Evolutionary conservation across 1,140 invertebrate species (phyloP).

Genomic region (Papilio xuthus): DNA sequence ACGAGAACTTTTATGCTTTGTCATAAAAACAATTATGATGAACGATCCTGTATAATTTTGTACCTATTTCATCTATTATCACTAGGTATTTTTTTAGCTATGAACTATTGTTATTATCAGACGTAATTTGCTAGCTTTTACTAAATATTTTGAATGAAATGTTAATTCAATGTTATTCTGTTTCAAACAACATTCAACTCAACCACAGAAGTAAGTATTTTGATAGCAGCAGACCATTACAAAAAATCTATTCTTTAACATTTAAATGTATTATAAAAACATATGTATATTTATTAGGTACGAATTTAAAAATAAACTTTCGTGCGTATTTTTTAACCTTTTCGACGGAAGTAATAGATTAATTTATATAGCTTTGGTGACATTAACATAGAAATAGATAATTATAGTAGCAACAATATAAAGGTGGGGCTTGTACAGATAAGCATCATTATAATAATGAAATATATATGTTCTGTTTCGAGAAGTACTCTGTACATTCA

Average conservation of each 20-base stretch:
- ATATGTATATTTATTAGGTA: background rate
- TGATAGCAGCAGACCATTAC: background rate
- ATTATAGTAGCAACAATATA: background rate
- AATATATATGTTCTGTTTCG: background rate
- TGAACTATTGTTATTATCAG: background rate
- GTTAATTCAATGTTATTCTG: background rate
- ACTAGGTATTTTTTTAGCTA: too few relatives aligned
- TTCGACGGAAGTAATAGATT: background rate
- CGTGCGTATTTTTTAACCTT: background rate
- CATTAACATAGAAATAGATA: slow-evolving; percentile 2
- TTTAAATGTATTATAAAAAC: background rate
- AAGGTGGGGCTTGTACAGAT: background rate
- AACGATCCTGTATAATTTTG: too few relatives aligned
- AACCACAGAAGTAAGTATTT: background rate
- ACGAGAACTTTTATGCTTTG: too few relatives aligned
- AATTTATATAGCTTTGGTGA: background rate
- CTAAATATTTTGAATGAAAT: background rate
- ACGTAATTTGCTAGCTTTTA: background rate
- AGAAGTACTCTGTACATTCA: background rate
- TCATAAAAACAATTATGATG: too few relatives aligned
- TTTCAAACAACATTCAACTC: background rate
- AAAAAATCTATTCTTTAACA: background rate
- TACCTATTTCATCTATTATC: too few relatives aligned
- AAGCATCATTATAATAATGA: background rate
- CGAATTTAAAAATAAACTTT: background rate